Conservation (phyloP, 2,797 vertebrate genomes). For the Salarias fasciatus region DNA sequence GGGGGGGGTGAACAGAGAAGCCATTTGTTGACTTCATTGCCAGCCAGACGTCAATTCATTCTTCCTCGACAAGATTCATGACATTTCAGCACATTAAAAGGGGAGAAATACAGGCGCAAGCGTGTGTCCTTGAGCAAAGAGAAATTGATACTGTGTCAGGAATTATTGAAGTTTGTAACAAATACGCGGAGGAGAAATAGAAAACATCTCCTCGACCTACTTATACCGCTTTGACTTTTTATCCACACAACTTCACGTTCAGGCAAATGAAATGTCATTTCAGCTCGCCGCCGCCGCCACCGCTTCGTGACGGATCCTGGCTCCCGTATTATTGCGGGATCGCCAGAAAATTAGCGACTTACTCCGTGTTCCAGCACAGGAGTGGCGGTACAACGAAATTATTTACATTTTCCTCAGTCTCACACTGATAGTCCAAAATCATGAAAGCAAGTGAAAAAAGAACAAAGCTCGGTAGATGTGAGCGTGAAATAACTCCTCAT, state of each 20-base stretch:
- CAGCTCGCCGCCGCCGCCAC: not conserved
- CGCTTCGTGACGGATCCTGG: not conserved
- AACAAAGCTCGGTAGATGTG: conserved; percentile 2
- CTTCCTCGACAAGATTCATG: conserved; percentile 73
- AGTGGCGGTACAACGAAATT: no score
- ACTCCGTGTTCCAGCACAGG: no score
- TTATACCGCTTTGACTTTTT: conserved; percentile 49
- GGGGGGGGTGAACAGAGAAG: conserved; percentile 42
- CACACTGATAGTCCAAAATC: not conserved
- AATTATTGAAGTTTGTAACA: conserved; percentile 73
- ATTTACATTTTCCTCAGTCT: not conserved
- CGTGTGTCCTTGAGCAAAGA: conserved; percentile 69
- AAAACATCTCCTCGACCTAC: conserved; percentile 62
- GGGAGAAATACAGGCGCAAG: conserved; percentile 44
- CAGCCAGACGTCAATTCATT: conserved; percentile 69
- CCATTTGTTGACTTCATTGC: conserved; percentile 74
- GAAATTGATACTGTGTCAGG: conserved; percentile 75
- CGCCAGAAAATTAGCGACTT: conserved; percentile 5
- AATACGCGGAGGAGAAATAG: conserved; percentile 55
- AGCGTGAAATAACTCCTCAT: conserved; percentile 27
- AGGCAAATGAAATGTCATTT: not conserved
- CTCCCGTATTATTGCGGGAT: not conserved
- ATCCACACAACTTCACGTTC: conserved; percentile 41
- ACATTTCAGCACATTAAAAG: conserved; percentile 63
- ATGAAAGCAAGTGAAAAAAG: not conserved